Evolutionary conservation across 2,797 vertebrate genomes (phyloP).

Genomic region (Micromesistius poutassou): DNA sequence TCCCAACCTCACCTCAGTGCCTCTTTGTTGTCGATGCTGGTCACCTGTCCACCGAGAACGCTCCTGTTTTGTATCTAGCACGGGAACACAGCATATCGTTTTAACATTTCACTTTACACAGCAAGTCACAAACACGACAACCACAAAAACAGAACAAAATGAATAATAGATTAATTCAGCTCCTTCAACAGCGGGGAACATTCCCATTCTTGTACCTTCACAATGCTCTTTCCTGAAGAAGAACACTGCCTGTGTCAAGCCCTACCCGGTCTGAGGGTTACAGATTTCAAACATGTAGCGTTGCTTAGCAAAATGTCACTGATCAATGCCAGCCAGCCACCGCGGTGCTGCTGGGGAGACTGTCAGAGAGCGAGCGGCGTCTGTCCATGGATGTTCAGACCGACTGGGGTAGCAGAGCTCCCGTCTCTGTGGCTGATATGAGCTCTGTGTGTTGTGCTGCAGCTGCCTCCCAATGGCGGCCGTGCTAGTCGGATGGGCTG

Average conservation of each 20-base stretch:
- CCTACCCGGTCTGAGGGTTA: conserved; percentile 8
- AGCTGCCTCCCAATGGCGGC: conserved; percentile 15
- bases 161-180: not conserved
- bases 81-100: no score
- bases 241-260: conserved; percentile 7
- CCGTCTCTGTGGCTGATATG: conserved; percentile 22
- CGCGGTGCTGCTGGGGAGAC: conserved; percentile 25
- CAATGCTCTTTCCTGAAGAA: conserved; percentile 19
- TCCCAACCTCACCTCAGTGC: no score
- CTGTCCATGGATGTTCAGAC: conserved; percentile 32
- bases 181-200: not conserved
- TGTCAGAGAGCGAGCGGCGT: conserved; percentile 34
- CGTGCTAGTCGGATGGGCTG: conserved; percentile 25
- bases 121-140: not conserved
- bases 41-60: no score
- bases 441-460: conserved; percentile 15
- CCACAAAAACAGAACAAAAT: not conserved
- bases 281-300: conserved; percentile 20
- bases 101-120: no score
- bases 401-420: conserved; percentile 2
- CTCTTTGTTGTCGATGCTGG: no score
- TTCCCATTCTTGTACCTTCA: not conserved
- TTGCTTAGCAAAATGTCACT: conserved; percentile 18
- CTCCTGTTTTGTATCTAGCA: no score
- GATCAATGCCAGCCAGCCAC: conserved; percentile 12